phyloP scores from a whole-genome alignment of 1,140 invertebrate genomes.

The Halesus radiatus region DNA sequence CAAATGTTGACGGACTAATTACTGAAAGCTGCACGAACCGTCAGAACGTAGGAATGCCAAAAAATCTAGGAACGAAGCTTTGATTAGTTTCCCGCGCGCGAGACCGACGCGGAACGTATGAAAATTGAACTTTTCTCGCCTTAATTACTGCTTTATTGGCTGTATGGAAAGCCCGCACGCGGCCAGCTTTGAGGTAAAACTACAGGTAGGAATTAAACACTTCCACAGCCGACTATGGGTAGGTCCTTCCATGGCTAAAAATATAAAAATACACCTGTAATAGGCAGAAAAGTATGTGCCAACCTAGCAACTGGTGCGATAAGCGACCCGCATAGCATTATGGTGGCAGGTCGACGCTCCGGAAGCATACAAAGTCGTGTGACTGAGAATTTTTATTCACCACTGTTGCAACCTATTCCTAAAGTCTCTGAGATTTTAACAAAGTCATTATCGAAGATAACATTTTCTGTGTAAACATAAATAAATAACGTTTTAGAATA shows the following conservation, averaged over 20 bases:
- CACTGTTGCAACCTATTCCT: no score
- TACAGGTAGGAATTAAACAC: no score
- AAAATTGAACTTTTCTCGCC: background rate
- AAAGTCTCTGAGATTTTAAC: no score
- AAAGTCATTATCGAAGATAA: no score
- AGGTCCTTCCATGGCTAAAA: background rate
- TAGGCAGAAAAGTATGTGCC: background rate
- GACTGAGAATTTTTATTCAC: no score
- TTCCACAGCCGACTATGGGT: background rate
- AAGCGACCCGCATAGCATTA: background rate
- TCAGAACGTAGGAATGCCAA: no score
- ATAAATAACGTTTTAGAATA: no score
- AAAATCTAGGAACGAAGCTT: no score
- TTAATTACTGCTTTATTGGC: background rate
- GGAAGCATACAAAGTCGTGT: background rate
- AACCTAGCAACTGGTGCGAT: background rate
- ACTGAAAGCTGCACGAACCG: no score
- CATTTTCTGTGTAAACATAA: no score
- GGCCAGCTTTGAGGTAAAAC: background rate
- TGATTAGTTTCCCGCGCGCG: slow-evolving; percentile 13
- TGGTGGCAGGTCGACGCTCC: background rate
- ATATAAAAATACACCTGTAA: background rate
- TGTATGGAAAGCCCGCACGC: background rate
- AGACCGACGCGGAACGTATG: background rate
- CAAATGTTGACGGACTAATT: no score